Evolutionary conservation across 2,888 invertebrate species (phyloP), one percentile per base, ranked within the genome.

Genomic region (Tiliacea aurago): DNA sequence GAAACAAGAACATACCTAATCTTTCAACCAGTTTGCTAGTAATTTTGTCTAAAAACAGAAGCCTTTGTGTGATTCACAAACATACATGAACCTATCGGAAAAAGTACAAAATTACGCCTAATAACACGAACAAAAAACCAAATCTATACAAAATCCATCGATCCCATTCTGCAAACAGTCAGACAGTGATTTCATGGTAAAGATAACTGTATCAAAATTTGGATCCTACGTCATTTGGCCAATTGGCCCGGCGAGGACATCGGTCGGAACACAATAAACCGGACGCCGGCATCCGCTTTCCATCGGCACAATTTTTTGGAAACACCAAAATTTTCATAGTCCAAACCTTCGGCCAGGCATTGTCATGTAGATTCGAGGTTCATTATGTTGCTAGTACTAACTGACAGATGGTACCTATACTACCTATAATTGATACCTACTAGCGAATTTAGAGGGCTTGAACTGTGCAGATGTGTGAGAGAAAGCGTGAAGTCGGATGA

Each of bases 311-410:
- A 88, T 95, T 95, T 94, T 96, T 95, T 88, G 95, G 95, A 94
- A 95, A 93, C 94, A 93, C 94, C 94, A 93, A 96, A 95, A 94
- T 94, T 94, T 95, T 95, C 94, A 93, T 93, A 94, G 93, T 89
- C 87, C 90, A 89, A 90, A 90, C 92, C 93, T 93, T 93, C 89
- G 86, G 55, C 75, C 77, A 79, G 89, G 75, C 90, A 93, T 96
- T 96, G 94, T 95, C 86, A 95, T 96, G 95, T 90, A 93, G 92
- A 96, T 96, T 92, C 84, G 86, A 80, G 81, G 84, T 84, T 85
- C 83, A 86, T 89, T 86, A 84, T 80, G 83, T 81, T 70, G 83
- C 64, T 80, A 76, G 76, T 84, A 75, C 84, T 71, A 67, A 33
- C 70, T 70, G 41, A 18, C 28, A 55, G 45, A 58, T 66, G 59